phyloP scores from a whole-genome alignment of 2,888 invertebrate species.

The Podabrus alpinus region DNA sequence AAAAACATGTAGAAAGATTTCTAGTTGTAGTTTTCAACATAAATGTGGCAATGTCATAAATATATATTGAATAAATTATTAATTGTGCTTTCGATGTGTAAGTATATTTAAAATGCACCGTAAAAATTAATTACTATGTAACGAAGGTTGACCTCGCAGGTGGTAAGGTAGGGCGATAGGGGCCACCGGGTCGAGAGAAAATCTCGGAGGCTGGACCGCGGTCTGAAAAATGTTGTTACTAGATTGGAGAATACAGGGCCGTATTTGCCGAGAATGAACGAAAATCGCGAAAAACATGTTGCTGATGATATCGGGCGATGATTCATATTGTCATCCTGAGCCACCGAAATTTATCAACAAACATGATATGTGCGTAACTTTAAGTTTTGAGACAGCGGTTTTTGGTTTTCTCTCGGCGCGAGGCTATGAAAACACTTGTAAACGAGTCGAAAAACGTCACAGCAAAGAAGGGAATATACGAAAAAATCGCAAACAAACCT shows the following conservation, averaged over 20 bases:
- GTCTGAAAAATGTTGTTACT: constrained; percentile 40
- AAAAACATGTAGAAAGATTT: constrained; percentile 30
- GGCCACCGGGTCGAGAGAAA: constrained; percentile 30
- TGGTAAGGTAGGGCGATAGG: background rate
- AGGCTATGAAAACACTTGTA: background rate
- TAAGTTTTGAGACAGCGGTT: constrained; percentile 45
- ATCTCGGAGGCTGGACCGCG: constrained; percentile 52
- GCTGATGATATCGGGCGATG: constrained; percentile 52
- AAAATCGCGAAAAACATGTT: constrained; percentile 31
- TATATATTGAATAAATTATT: constrained; percentile 38
- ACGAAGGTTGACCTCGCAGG: background rate
- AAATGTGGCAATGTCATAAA: constrained; percentile 43
- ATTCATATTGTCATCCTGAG: constrained; percentile 48
- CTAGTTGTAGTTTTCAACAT: constrained; percentile 37
- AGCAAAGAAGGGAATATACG: constrained; percentile 2
- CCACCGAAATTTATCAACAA: constrained; percentile 50
- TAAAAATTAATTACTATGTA: background rate
- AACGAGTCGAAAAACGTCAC: constrained; percentile 19
- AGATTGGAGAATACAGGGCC: constrained; percentile 20
- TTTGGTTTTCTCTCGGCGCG: constrained; percentile 38
- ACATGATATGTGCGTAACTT: constrained; percentile 33
- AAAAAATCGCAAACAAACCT: background rate
- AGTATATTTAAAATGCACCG: constrained; percentile 18
- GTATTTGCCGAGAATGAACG: constrained; percentile 9
- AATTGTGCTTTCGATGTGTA: constrained; percentile 38